Evolutionary conservation across 2,797 vertebrate genomes (phyloP), one percentile per base, ranked within the genome.

Genomic region (Helostoma temminkii): DNA sequence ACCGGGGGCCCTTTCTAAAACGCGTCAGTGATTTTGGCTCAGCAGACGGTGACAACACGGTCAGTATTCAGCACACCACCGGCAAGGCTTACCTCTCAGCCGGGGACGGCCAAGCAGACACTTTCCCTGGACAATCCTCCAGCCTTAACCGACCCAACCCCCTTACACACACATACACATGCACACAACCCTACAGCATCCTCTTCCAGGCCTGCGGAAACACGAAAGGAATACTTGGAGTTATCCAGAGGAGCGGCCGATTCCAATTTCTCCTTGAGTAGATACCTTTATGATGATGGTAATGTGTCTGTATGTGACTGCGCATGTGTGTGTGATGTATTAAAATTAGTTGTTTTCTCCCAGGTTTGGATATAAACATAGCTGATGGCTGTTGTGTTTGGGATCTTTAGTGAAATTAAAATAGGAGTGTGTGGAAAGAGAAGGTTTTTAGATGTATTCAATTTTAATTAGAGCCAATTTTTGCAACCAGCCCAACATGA

Each of bases 31-130:
- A 52, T 84, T 88, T 87, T 91, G 88, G 91, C 85, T 82, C 60
- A 1, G 16, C 22, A 24, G 68, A 47, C 28, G 19, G 46, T 9
- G 74, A 86, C 85, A 84, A 76, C 81, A 63, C 60, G 72, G 74
- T 74, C 65, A 50, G 57, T 89, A 86, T 89, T 89, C 85, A 89
- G 81, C 83, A 83, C 78, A 83, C 61, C 77, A 79, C 69, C 80
- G 53, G 76, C 71, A 43, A 57, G 74, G 84, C 86, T 86, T 87
- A 86, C 78, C 83, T 81, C 85, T 86, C 78, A 85, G 78, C 82
- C 60, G 55, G 81, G 46, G 75, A 85, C 65, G 59, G 86, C 89
- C 82, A 89, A 85, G 82, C 85, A 88, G 90, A 87, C 89, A 73
- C 74, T 87, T 78, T 87, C 82, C 85, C 83, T 83, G 84, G 86